Evolutionary conservation across 1,140 invertebrate genomes (phyloP).

Genomic region (Drosophila tristis): DNA sequence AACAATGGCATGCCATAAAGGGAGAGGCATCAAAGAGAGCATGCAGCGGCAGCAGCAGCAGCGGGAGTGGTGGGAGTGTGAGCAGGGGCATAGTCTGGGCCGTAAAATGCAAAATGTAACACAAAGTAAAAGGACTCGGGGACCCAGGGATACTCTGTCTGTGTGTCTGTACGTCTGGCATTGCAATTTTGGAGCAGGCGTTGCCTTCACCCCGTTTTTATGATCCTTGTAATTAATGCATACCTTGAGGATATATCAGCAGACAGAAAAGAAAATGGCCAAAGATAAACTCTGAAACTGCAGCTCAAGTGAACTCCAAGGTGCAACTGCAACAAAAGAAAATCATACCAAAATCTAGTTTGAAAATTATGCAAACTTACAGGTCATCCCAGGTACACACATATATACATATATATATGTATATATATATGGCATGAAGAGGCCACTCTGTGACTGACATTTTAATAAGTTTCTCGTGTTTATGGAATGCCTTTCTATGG

Average conservation of each 20-base stretch:
- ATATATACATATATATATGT: background rate
- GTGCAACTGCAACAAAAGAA: constrained; percentile 33
- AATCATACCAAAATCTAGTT: constrained; percentile 16
- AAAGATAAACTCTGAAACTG: constrained; percentile 28
- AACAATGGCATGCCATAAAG: constrained; percentile 39
- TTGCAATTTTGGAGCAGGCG: constrained; percentile 46
- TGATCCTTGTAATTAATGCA: constrained; percentile 77
- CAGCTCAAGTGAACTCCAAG: constrained; percentile 9
- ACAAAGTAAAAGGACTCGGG: constrained; percentile 63
- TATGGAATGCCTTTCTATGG: constrained; percentile 31
- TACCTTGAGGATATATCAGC: constrained; percentile 70
- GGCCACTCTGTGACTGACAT: constrained; percentile 40
- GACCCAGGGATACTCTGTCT: background rate
- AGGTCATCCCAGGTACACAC: constrained; percentile 10
- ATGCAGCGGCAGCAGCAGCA: too few relatives aligned
- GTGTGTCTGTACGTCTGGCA: constrained; percentile 21
- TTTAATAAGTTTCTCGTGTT: constrained; percentile 57
- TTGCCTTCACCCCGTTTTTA: constrained; percentile 48
- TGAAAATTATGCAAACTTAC: constrained; percentile 11
- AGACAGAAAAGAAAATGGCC: constrained; percentile 27
- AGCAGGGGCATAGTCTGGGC: constrained; percentile 18
- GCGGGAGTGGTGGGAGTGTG: background rate
- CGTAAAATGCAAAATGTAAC: constrained; percentile 75
- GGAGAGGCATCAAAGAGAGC: background rate
- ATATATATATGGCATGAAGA: background rate